phyloP scores from a whole-genome alignment of 2,113 vertebrate genomes.

The Nanorana parkeri region DNA sequence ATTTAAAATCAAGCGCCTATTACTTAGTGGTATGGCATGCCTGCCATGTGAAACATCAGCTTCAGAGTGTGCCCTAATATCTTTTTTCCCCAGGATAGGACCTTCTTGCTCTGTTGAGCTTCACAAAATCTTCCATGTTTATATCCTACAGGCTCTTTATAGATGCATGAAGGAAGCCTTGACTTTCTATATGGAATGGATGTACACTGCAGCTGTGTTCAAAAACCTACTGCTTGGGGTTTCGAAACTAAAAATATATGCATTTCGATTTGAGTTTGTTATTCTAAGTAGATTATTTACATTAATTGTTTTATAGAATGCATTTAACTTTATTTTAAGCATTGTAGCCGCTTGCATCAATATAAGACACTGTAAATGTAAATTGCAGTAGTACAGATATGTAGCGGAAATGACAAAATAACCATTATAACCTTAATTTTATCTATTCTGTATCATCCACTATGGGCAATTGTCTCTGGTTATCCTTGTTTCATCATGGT shows the following conservation, averaged over 20 bases:
- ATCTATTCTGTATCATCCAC: too few species aligned
- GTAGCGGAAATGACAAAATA: too few species aligned
- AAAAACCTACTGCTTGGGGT: background rate
- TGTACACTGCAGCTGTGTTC: slow-evolving; percentile 22
- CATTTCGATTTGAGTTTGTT: background rate
- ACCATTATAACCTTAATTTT: too few species aligned
- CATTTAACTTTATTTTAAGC: background rate
- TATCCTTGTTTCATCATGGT: too few species aligned
- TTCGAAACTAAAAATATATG: background rate
- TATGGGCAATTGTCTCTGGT: too few species aligned
- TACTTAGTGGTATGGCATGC: background rate
- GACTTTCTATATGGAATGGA: background rate
- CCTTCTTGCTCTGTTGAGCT: slow-evolving; percentile 39
- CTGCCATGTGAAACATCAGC: background rate
- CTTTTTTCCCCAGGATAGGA: slow-evolving; percentile 25
- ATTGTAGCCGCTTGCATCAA: too few species aligned
- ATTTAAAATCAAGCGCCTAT: slow-evolving; percentile 4
- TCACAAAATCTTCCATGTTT: slow-evolving; percentile 23
- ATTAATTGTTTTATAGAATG: background rate
- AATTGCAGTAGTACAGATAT: too few species aligned
- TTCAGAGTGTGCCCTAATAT: slow-evolving; percentile 10
- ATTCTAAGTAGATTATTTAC: background rate
- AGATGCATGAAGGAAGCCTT: background rate
- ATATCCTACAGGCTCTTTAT: slow-evolving; percentile 38
- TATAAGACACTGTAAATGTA: too few species aligned